A percentile compares a stretch with the other conserved stretches of the same genome.
phyloP scores from a whole-genome alignment of 2,797 vertebrate species.

The Emys orbicularis region DNA sequence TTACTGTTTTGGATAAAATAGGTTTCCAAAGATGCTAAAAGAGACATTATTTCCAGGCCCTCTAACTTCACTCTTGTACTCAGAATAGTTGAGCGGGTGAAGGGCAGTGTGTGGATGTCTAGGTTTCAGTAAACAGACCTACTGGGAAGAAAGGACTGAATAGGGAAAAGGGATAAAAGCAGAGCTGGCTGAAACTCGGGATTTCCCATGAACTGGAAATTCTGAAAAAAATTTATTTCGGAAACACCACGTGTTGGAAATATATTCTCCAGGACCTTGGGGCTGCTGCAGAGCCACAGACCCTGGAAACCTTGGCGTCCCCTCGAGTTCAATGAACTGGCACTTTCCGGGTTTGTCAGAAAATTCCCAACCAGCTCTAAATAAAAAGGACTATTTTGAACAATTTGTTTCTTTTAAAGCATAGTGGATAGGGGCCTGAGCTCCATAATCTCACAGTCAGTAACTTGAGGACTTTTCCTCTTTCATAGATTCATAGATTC shows the following conservation, averaged over 20 bases:
- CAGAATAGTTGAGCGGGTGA: conserved; percentile 29
- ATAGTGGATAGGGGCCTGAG: neutral
- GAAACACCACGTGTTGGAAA: neutral
- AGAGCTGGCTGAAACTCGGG: neutral
- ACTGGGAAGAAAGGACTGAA: neutral
- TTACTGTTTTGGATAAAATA: neutral
- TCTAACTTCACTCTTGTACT: neutral
- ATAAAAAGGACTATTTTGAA: neutral
- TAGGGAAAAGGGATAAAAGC: neutral
- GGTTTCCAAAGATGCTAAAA: conserved; percentile 2
- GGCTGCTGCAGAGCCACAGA: neutral
- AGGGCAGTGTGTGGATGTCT: conserved; percentile 21
- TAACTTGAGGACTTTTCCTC: neutral
- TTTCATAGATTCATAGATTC: neutral
- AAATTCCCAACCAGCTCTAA: neutral
- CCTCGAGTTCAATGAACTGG: neutral
- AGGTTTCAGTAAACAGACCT: conserved; percentile 6
- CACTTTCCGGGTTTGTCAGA: neutral
- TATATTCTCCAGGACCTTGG: neutral
- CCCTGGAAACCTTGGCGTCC: neutral
- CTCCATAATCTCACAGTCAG: neutral
- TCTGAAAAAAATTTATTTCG: neutral
- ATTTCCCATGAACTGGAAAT: neutral
- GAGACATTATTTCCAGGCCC: neutral
- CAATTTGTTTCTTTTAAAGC: neutral